phyloP scores from a whole-genome alignment of 2,888 invertebrate species.

The Drosophila falleni region DNA sequence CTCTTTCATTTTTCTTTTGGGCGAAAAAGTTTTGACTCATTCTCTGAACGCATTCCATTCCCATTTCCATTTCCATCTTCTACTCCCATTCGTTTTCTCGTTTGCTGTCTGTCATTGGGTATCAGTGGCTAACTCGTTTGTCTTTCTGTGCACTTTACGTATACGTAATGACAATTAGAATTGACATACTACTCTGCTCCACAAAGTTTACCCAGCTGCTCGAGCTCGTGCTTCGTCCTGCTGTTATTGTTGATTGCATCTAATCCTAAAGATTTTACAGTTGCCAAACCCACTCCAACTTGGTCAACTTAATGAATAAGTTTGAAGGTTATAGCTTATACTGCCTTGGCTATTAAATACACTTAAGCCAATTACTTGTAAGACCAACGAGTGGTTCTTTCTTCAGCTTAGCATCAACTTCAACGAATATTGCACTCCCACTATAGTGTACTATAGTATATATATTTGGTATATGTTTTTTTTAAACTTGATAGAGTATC shows the following conservation, averaged over 20 bases:
- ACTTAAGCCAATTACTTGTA: constrained; percentile 39
- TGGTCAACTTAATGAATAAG: constrained; percentile 66
- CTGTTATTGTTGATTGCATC: constrained; percentile 81
- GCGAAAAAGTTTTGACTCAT: constrained; percentile 71
- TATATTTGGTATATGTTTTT: background rate
- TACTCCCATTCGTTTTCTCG: constrained; percentile 56
- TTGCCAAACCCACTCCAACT: constrained; percentile 44
- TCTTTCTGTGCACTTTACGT: constrained; percentile 78
- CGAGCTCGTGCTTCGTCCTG: constrained; percentile 37
- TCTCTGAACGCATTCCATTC: constrained; percentile 21
- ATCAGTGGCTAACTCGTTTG: constrained; percentile 81
- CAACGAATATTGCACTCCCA: background rate
- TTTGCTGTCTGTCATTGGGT: constrained; percentile 71
- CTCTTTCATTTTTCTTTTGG: constrained; percentile 78
- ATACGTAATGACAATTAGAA: constrained; percentile 81
- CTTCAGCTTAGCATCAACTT: background rate
- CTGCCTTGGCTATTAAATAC: constrained; percentile 42
- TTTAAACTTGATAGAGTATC: constrained; percentile 9
- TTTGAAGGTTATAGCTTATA: constrained; percentile 29
- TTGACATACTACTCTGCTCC: constrained; percentile 69
- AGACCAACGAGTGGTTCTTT: background rate
- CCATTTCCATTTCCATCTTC: background rate
- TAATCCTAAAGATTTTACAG: constrained; percentile 78
- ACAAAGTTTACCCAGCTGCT: constrained; percentile 63
- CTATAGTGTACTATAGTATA: background rate